phyloP scores from a whole-genome alignment of 1,140 invertebrate species.

The Drosophila watanabei region DNA sequence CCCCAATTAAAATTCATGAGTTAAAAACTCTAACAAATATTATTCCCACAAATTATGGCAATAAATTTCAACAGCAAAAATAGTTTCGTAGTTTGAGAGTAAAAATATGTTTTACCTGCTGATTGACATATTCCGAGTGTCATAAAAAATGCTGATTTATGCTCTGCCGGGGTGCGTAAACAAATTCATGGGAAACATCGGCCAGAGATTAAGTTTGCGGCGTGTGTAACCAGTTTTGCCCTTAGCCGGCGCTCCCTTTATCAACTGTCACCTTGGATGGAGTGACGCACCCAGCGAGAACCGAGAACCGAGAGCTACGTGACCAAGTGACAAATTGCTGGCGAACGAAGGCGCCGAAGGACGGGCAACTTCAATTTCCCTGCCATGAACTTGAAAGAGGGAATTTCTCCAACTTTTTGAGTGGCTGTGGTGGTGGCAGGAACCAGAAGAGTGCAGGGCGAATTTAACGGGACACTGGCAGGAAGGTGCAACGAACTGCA shows the following conservation, averaged over 20 bases:
- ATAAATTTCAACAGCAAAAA: not conserved
- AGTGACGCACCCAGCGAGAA: constrained; percentile 38
- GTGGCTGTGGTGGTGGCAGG: constrained; percentile 42
- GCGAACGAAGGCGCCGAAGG: constrained; percentile 39
- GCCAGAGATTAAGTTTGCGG: constrained; percentile 58
- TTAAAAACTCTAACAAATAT: not conserved
- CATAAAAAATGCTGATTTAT: constrained; percentile 42
- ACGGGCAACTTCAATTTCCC: constrained; percentile 62
- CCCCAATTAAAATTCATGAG: not conserved
- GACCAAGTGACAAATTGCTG: constrained; percentile 82
- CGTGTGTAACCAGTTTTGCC: constrained; percentile 39
- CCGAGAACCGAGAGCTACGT: constrained; percentile 59
- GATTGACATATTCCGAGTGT: constrained; percentile 36
- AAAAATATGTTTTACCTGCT: constrained; percentile 18
- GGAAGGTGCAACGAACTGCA: constrained; percentile 71
- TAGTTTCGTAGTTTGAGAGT: not conserved
- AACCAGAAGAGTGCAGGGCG: not conserved
- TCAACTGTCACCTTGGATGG: constrained; percentile 52
- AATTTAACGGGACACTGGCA: constrained; percentile 9
- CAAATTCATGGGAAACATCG: constrained; percentile 28
- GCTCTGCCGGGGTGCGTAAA: constrained; percentile 31
- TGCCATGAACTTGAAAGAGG: constrained; percentile 78
- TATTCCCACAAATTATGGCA: not conserved
- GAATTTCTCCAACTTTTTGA: constrained; percentile 54
- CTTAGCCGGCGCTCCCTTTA: constrained; percentile 29